Conservation (phyloP, 1,140 invertebrate species). For the Drosophila melanica region DNA sequence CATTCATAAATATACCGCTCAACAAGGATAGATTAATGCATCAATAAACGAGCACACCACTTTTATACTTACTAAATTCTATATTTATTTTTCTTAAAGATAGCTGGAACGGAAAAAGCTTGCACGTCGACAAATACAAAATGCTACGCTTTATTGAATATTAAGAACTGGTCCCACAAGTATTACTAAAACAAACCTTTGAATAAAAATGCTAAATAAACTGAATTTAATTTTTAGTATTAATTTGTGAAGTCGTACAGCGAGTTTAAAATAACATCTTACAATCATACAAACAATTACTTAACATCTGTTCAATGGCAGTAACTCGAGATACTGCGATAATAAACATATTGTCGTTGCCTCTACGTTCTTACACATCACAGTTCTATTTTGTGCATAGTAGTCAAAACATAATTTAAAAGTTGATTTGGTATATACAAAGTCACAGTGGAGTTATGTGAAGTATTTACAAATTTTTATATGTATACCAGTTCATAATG, state of each 20-base stretch:
- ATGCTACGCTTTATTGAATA: constrained; percentile 11
- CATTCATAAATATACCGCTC: constrained; percentile 13
- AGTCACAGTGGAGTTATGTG: constrained; percentile 3
- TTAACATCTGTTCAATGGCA: constrained; percentile 6
- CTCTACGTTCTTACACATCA: constrained; percentile 15
- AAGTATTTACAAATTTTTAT: constrained; percentile 9
- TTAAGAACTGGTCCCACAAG: constrained; percentile 16
- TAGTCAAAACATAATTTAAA: constrained; percentile 10
- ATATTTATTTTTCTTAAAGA: constrained; percentile 24
- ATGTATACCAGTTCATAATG: constrained; percentile 5
- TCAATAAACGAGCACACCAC: constrained; percentile 16
- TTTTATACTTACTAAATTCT: constrained; percentile 14
- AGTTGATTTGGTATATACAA: constrained; percentile 5
- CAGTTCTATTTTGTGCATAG: constrained; percentile 5
- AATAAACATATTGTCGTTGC: background rate
- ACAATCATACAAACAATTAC: constrained; percentile 21
- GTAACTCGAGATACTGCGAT: background rate
- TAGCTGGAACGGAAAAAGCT: constrained; percentile 10
- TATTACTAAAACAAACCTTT: constrained; percentile 18
- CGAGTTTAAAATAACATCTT: constrained; percentile 4
- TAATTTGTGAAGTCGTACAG: background rate
- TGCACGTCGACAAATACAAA: constrained; percentile 6
- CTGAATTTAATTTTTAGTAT: constrained; percentile 17
- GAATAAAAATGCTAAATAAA: constrained; percentile 9
- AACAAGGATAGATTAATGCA: constrained; percentile 19